phyloP scores from a whole-genome alignment of 2,113 vertebrate species.

The Hypocryptadius cinnamomeus region DNA sequence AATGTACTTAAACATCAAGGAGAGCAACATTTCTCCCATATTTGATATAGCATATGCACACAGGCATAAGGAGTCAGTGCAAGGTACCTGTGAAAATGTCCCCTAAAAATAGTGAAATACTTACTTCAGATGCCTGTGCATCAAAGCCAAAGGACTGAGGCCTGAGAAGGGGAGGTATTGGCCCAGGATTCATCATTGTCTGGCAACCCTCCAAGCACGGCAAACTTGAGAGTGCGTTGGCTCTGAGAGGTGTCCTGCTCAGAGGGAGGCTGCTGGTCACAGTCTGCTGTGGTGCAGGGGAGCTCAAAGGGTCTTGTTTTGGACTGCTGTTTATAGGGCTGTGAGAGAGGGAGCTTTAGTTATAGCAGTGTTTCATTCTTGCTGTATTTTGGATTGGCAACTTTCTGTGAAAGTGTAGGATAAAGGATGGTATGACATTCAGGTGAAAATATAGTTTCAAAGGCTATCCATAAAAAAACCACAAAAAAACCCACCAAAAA shows the following conservation, averaged over 20 bases:
- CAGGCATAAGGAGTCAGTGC: background rate
- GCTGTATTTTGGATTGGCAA: background rate
- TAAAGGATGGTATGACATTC: too few species aligned
- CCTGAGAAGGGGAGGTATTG: background rate
- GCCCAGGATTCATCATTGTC: fast-evolving
- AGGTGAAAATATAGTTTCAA: background rate
- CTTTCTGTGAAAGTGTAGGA: background rate
- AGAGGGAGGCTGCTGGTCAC: background rate
- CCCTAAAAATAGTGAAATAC: background rate
- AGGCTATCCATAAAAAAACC: background rate
- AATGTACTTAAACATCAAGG: background rate
- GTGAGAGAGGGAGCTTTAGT: background rate
- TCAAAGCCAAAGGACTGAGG: background rate
- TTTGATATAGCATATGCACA: background rate
- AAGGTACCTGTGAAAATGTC: background rate
- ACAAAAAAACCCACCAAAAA: too few species aligned
- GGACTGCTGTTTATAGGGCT: too few species aligned
- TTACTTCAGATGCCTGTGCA: background rate
- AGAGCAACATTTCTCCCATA: background rate
- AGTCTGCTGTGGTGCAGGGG: background rate
- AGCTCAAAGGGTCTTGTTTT: background rate
- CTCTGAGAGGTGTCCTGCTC: background rate
- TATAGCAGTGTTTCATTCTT: background rate
- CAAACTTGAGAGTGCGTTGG: background rate
- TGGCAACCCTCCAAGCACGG: fast-evolving